phyloP scores from a whole-genome alignment of 2,797 vertebrate species.

The Ambastaia sidthimunki region DNA sequence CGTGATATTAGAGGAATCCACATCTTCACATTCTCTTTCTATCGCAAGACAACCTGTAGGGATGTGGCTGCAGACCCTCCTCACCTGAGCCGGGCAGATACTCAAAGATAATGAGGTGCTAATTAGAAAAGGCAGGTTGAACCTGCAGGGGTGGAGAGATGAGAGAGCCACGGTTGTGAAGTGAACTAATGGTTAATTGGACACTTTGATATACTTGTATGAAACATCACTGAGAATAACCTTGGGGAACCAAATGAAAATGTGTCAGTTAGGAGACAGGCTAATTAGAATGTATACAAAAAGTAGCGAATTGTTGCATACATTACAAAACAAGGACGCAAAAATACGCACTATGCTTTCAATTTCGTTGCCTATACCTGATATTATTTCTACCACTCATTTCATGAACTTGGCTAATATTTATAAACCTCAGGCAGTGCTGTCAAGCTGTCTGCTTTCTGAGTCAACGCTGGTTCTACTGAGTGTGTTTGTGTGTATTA shows the following conservation, averaged over 20 bases:
- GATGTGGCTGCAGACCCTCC: slow-evolving; percentile 5
- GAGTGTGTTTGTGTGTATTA: neutral
- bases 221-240: slow-evolving; percentile 5
- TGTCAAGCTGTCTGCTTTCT: neutral
- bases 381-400: neutral
- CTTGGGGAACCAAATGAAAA: neutral
- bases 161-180: neutral
- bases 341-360: too few species aligned
- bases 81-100: slow-evolving; percentile 13
- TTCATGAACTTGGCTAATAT: neutral
- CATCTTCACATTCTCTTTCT: slow-evolving; percentile 12
- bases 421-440: neutral
- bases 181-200: slow-evolving; percentile 19
- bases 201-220: slow-evolving; percentile 34
- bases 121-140: slow-evolving; percentile 32
- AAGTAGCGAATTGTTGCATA: neutral
- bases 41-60: slow-evolving; percentile 9
- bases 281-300: neutral
- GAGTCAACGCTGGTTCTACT: neutral
- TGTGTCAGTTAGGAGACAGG: neutral
- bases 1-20: slow-evolving; percentile 12
- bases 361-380: neutral
- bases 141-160: slow-evolving; percentile 15
- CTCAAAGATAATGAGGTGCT: slow-evolving; percentile 28
- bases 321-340: too few species aligned